Base-by-base conservation (phyloP, 2,113 vertebrate genomes). In the Myodes glareolus region DNA sequence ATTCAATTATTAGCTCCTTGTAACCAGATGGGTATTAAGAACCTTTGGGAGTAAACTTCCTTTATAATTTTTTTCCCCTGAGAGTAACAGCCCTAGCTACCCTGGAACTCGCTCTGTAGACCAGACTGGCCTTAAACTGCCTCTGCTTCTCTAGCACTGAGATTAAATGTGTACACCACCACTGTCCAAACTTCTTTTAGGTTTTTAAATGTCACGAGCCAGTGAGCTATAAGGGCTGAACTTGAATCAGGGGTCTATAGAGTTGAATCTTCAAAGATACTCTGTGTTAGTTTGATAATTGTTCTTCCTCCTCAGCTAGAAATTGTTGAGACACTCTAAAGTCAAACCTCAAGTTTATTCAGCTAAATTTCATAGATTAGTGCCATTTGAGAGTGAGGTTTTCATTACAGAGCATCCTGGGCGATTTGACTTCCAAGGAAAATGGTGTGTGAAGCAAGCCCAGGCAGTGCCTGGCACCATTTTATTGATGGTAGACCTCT, bases 271-370 rank as follows among this genome's bases (percentile, higher is more conserved):
- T 93, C 65, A 89, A 92, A 94, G 68, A 58, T 11, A 67, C 70
- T 95, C 94, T 65, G 16, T 84, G 47, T 84, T 90, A 93, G n/a
- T 68, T 39, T 88, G 72, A 47, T 58, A 88, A 25, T 72, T 88
- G 73, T 70, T 68, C 36, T 63, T 91, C 88, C n/a, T 67, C 9
- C 72, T 95, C 23, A 92, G 80, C 52, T 80, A 88, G 92, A 97
- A 90, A 82, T 70, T 89, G 58, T 87, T 36, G 27, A 88, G 72
- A 80, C 91, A 77, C 78, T 85, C 91, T 93, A 92, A 97, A 93
- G 92, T 52, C 8, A 91, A 97, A 61, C 55, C 39, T 94, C 7
- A 77, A 5, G 88, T 96, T 70, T 90, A 50, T 58, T 94, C 63
- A 93, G 58, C 14, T 87, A 93, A 63, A n/a, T 85, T 95, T 90